Evolutionary conservation across 2,113 vertebrate genomes (phyloP).

Genomic region (Choloepus hoffmanni): DNA sequence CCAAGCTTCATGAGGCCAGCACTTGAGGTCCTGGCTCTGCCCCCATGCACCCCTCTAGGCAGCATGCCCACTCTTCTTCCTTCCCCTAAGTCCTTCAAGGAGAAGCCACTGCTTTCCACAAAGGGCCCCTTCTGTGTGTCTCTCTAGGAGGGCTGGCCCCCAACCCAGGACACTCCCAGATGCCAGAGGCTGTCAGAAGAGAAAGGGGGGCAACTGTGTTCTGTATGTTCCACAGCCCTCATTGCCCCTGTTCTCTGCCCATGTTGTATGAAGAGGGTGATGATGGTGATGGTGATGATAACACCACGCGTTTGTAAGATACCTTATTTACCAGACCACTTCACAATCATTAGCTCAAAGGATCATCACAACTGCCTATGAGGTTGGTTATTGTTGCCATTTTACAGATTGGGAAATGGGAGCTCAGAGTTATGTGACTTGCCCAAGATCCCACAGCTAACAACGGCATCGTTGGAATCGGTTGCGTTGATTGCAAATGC

Average conservation of each 20-base stretch:
- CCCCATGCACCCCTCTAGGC: background rate
- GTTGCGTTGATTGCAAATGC: background rate
- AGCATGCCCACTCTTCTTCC: background rate
- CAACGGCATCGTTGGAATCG: background rate
- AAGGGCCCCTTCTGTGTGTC: background rate
- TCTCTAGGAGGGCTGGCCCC: background rate
- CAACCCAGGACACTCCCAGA: background rate
- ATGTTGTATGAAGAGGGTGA: no score
- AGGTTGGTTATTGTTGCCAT: background rate
- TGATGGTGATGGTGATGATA: rapidly evolving
- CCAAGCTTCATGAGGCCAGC: background rate
- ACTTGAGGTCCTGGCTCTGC: background rate
- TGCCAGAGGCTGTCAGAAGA: background rate
- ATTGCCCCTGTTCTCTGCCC: background rate
- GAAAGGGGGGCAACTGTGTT: background rate
- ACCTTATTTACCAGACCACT: background rate
- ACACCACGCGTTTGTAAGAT: background rate
- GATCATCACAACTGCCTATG: background rate
- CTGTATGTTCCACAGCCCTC: rapidly evolving
- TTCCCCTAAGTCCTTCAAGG: background rate
- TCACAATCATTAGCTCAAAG: background rate
- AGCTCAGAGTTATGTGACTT: background rate
- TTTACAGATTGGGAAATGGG: background rate
- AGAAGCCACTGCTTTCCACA: background rate
- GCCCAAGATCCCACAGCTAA: background rate